Evolutionary conservation across 2,888 invertebrate species (phyloP), one percentile per base, ranked within the genome.

Genomic region (Camponotus fellah): DNA sequence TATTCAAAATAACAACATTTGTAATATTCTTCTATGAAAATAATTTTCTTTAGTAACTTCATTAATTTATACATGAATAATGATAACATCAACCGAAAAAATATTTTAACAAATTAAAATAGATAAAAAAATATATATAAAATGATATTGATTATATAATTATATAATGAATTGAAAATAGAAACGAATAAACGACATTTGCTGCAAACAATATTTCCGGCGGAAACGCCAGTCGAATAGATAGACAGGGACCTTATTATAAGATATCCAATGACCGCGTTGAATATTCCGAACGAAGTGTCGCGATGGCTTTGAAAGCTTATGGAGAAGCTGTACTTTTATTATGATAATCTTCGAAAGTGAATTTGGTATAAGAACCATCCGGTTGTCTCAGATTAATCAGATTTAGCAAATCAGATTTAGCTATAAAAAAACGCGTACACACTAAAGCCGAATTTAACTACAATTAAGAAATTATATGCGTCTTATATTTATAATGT

Each of bases 201-300:
- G 17, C 2, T 46, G 26, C 10, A 37, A 46, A 69, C 3, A 60
- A 17, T 79, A 69, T 60, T 79, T 66, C 21, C 14, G 37, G 34
- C 34, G 66, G 43, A 56, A 76, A 77, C 17, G 77, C 12, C 53
- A 49, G 21, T 46, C 10, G 3, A 65, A 17, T 21, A 53, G 4
- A 60, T 43, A 21, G 86, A 77, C 65, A 81, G 71, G 83, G 75
- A 84, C 76, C 14, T 60, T 60, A 79, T 60, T 60, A 34, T 62
- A 72, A 80, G 66, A 89, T 65, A 89, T 65, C 77, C 68, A 60
- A 86, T 81, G 74, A 64, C 66, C 86, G 88, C 85, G 84, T 87
- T 87, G 83, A 89, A 88, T 88, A 89, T 88, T 85, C 75, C 21
- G 62, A 85, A 71, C 83, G 64, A 46, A 68, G 60, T 82, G 80